Conservation (phyloP, 2,888 invertebrate species). For the Morpho achilles region DNA sequence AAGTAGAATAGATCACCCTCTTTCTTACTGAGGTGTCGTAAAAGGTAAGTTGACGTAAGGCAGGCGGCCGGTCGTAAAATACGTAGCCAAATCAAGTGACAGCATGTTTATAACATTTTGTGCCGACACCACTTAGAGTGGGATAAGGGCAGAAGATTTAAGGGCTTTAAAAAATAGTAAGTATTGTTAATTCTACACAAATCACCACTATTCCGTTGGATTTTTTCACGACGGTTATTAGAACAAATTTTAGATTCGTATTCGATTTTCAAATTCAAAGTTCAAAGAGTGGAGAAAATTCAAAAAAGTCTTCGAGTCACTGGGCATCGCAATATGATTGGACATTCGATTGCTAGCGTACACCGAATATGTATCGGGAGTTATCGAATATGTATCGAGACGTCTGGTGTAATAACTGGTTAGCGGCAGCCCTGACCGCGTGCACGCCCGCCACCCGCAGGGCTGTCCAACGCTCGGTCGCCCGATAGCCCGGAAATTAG, state of each 20-base stretch:
- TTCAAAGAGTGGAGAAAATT: conserved; percentile 23
- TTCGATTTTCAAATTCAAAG: conserved; percentile 12
- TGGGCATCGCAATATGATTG: conserved; percentile 30
- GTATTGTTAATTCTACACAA: too few species aligned
- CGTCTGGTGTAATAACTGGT: conserved; percentile 36
- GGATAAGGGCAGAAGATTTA: too few species aligned
- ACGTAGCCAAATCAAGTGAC: too few species aligned
- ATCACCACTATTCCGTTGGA: too few species aligned
- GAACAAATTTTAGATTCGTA: conserved; percentile 4
- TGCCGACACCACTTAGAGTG: too few species aligned
- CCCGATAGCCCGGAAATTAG: conserved; percentile 67
- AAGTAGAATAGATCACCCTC: too few species aligned
- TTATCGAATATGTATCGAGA: conserved; percentile 34
- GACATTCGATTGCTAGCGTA: conserved; percentile 35
- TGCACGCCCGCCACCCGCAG: conserved; percentile 53
- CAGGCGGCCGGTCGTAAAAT: too few species aligned
- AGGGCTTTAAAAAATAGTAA: too few species aligned
- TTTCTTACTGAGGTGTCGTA: too few species aligned
- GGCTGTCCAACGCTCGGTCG: conserved; percentile 33
- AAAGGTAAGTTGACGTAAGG: too few species aligned
- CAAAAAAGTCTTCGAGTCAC: conserved; percentile 24
- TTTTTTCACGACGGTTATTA: too few species aligned
- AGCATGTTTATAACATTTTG: too few species aligned
- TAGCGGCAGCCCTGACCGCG: conserved; percentile 50
- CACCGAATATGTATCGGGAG: conserved; percentile 34